Evolutionary conservation across 37 sponge, comb jelly and placozoan species (phyloP), one percentile per base, ranked within the genome.

Genomic region (Cliona cf. orientalis): DNA sequence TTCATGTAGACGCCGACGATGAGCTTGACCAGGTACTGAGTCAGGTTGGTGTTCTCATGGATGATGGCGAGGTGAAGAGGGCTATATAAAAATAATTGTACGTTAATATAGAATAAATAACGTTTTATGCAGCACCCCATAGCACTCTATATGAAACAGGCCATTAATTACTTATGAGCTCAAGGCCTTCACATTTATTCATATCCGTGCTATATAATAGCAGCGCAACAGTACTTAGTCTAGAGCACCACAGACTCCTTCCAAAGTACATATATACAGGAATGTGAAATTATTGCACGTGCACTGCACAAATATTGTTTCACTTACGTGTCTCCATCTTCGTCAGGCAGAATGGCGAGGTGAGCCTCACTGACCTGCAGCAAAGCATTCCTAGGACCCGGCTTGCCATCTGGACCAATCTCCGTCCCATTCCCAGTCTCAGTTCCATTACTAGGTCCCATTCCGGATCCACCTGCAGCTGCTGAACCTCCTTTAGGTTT

Each of bases 261-360:
- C n/a, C n/a, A n/a, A 14, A 49, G 53, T 49, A 61, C 25, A 61
- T 25, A n/a, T 61, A 21, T 61, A 61, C 26, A 61, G 63, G 28
- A 25, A 6, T 22, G 23, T 61, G 17, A 25, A 11, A 61, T 61
- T 11, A n/a, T 6, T n/a, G 22, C 22, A n/a, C 28, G 26, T 11
- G n/a, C n/a, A n/a, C n/a, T 37, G 3, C 41, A 75, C 6, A 5
- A 11, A 4, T 7, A 36, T 12, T 49, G n/a, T 2, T 7, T 1
- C 21, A 87, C 92, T 78, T 31, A 91, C 92, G 95, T 94, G 85
- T 94, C 95, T 38, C 95, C 95, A 80, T 94, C 95, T 64, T 94
- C 95, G 66, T 94, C 95, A 1, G 84, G 85, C 3, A 87, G 66
- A 28, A 84, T 71, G 2, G 84, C 87, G 41, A 92, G 68, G 38